Conservation (phyloP, 2,797 vertebrate species). For the Emydoidea blandingii region DNA sequence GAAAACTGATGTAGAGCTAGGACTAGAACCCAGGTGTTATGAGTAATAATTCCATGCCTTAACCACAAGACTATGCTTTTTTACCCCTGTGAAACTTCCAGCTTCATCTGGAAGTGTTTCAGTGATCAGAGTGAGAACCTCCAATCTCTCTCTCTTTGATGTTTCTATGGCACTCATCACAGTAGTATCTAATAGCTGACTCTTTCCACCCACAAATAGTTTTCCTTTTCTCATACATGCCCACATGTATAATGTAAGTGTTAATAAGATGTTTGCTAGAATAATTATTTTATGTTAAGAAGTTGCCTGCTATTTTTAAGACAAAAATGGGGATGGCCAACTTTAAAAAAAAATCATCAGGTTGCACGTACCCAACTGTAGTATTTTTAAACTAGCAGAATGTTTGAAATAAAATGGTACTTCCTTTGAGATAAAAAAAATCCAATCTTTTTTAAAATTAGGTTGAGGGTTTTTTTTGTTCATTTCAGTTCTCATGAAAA, state of each 20-base stretch:
- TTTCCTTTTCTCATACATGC: background rate
- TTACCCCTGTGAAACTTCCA: background rate
- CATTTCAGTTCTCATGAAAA: slow-evolving; percentile 34
- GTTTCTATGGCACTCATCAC: background rate
- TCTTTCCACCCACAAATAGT: background rate
- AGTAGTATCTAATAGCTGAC: rapidly evolving
- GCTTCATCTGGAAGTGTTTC: background rate
- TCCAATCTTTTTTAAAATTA: slow-evolving; percentile 45
- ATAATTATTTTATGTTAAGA: background rate
- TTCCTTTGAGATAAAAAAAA: slow-evolving; percentile 52
- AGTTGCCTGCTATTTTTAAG: background rate
- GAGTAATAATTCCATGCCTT: background rate
- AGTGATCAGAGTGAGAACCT: background rate
- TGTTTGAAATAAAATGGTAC: slow-evolving; percentile 26
- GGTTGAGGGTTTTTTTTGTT: background rate
- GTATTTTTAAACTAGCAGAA: background rate
- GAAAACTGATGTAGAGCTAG: background rate
- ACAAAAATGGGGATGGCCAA: background rate
- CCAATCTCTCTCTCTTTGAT: background rate
- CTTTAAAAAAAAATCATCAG: background rate
- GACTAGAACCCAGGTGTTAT: no score
- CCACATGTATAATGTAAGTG: background rate
- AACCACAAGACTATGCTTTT: background rate
- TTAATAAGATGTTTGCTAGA: slow-evolving; percentile 8
- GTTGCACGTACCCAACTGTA: background rate